phyloP scores from a whole-genome alignment of 2,888 invertebrate genomes.

The Bembecia ichneumoniformis region DNA sequence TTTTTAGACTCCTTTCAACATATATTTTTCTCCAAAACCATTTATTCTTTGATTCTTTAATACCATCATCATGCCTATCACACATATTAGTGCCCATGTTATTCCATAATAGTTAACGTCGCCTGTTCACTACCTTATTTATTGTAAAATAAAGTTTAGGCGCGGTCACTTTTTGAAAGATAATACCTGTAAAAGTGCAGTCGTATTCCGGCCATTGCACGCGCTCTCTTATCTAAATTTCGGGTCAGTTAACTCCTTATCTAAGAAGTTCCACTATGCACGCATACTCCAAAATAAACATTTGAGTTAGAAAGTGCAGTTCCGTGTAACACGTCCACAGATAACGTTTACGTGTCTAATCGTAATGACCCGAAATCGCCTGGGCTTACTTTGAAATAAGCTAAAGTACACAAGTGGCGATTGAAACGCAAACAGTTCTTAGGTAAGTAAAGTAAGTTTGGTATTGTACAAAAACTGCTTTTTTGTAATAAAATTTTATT shows the following conservation, averaged over 20 bases:
- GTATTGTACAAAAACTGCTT: no score
- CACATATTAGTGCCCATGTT: no score
- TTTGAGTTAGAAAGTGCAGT: conserved; percentile 70
- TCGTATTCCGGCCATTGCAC: conserved; percentile 33
- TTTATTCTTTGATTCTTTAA: no score
- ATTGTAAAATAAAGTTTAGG: conserved; percentile 8
- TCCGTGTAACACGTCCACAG: conserved; percentile 61
- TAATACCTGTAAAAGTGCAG: conserved; percentile 48
- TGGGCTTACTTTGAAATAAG: conserved; percentile 36
- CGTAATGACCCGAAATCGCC: conserved; percentile 48
- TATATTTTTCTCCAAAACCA: no score
- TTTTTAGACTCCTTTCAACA: no score
- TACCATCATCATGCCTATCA: no score
- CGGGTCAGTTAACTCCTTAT: conserved; percentile 59
- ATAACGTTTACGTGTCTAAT: conserved; percentile 52
- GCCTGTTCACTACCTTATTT: no score
- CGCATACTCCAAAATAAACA: conserved; percentile 61
- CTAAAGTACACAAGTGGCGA: conserved; percentile 25
- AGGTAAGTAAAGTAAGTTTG: neutral
- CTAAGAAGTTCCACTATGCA: conserved; percentile 51
- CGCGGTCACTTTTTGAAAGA: conserved; percentile 45
- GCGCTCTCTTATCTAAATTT: conserved; percentile 45
- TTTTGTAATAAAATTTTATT: no score
- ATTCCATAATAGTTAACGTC: no score
- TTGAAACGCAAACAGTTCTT: conserved; percentile 36